Conservation (phyloP, 2,888 invertebrate species). For the Calliopum simillimum region DNA sequence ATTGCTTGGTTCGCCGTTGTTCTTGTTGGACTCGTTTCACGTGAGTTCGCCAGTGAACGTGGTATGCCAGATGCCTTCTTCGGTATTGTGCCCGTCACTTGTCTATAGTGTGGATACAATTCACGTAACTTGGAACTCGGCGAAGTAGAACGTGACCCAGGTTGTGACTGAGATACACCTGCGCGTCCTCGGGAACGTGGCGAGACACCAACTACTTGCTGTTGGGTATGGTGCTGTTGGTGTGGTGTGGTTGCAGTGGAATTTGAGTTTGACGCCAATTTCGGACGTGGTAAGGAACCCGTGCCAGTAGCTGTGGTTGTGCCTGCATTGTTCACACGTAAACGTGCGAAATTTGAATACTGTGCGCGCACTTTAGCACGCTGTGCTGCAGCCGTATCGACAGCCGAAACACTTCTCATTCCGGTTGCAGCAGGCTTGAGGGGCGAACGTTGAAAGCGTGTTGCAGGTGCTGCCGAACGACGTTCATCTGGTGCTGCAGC, state of each 20-base stretch:
- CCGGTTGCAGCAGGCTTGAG: slow-evolving; percentile 65
- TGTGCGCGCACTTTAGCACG: slow-evolving; percentile 86
- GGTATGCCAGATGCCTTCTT: slow-evolving; percentile 79
- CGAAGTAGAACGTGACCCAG: slow-evolving; percentile 93
- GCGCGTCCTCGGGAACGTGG: slow-evolving; percentile 71
- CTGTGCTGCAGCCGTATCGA: slow-evolving; percentile 92
- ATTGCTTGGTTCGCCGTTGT: slow-evolving; percentile 66
- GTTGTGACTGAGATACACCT: slow-evolving; percentile 93
- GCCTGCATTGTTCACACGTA: slow-evolving; percentile 68
- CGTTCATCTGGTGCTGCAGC: slow-evolving; percentile 48
- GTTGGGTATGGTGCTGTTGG: slow-evolving; percentile 72
- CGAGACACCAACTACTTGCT: slow-evolving; percentile 63
- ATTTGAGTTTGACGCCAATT: slow-evolving; percentile 73
- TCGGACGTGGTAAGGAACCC: slow-evolving; percentile 57
- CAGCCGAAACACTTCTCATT: slow-evolving; percentile 90
- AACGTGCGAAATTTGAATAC: slow-evolving; percentile 83
- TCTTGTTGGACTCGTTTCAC: slow-evolving; percentile 76
- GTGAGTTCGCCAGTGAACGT: slow-evolving; percentile 75
- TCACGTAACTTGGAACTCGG: slow-evolving; percentile 88
- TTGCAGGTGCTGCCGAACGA: slow-evolving; percentile 49
- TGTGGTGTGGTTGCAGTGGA: slow-evolving; percentile 67
- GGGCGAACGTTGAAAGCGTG: slow-evolving; percentile 57
- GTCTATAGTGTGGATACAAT: slow-evolving; percentile 65
- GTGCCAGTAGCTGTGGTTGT: slow-evolving; percentile 41
- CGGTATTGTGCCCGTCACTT: slow-evolving; percentile 70